Base-by-base conservation (phyloP, 2,113 vertebrate genomes). In the Manacus vitellinus region DNA sequence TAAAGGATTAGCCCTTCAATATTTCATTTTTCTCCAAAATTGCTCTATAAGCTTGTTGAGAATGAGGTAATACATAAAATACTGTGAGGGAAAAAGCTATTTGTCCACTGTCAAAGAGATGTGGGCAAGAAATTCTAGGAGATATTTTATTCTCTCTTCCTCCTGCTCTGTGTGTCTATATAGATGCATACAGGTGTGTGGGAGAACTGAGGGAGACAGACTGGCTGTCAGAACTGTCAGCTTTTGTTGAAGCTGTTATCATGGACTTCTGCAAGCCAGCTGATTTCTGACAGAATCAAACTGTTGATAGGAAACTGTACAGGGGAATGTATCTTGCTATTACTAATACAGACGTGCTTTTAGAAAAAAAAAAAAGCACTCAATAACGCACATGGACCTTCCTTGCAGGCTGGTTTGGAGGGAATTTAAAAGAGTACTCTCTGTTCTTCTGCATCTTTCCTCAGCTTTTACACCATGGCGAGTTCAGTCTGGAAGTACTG, bases 1-100 rank as follows among this genome's bases (percentile, higher is more conserved):
- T 94, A 90, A 95, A 96, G 79, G 30, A 90, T 88, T 94, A 94
- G 22, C 28, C 59, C 25, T 84, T 93, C 82, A 75, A 81, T 91
- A 89, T 93, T 92, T 86, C 28, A 91, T 93, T 88, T 96, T 80
- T 83, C 51, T 59, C 28, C 49, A 71, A n/a, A 71, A 80, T 73
- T 85, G 47, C 54, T 92, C 71, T 68, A 16, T 73, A 76, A 94
- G 58, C 25, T 90, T 77, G 20, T 52, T 0, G 11, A 90, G 59
- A 75, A 83, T 12, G 24, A 63, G 25, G 72, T 41, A 74, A 74
- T 88, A 83, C 6, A 3, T 80, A 81, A 90, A 88, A 83, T 27
- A 44, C 33, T 59, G 4, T 12, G 9, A n/a, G 20, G 37, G 35
- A 47, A 76, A 80, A 83, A 89, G 35, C 35, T 51, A 28, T 88